A percentile compares a stretch with the other conserved stretches of the same genome.
Conservation (phyloP, 1,140 invertebrate genomes). For the Liolophura sinensis region DNA sequence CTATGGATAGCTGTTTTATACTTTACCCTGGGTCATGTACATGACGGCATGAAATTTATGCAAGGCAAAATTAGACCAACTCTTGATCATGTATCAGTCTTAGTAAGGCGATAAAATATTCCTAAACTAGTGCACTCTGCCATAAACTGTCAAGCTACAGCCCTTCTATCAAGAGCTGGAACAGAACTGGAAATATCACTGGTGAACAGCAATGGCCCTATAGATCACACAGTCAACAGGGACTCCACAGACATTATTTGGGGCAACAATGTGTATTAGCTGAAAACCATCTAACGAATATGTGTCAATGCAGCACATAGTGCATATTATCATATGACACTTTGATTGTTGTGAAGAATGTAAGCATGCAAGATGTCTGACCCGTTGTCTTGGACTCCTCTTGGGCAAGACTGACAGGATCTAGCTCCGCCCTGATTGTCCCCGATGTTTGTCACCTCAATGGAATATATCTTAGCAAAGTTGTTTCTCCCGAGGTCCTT, state of each 20-base stretch:
- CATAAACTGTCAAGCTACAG: neutral
- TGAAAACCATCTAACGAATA: too few relatives aligned
- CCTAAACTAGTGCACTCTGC: neutral
- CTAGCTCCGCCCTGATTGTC: conserved; percentile 61
- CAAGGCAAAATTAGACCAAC: too few relatives aligned
- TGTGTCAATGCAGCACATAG: neutral
- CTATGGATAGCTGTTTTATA: too few relatives aligned
- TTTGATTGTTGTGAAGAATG: neutral
- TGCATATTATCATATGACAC: neutral
- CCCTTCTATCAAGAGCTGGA: neutral
- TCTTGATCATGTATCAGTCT: too few relatives aligned
- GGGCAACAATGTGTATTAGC: too few relatives aligned
- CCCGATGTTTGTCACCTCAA: conserved; percentile 68
- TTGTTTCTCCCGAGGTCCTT: conserved; percentile 26
- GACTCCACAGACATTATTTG: too few relatives aligned
- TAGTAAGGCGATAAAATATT: neutral
- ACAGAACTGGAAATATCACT: too few relatives aligned
- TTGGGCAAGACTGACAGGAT: conserved; percentile 63
- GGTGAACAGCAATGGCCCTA: too few relatives aligned
- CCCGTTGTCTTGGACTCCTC: conserved; percentile 48
- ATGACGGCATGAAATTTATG: too few relatives aligned
- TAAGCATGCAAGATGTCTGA: conserved; percentile 16
- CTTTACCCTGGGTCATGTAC: too few relatives aligned
- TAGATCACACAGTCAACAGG: too few relatives aligned
- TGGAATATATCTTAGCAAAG: conserved; percentile 63